Evolutionary conservation across 2,113 vertebrate species (phyloP).

Genomic region (Rhea pennata): DNA sequence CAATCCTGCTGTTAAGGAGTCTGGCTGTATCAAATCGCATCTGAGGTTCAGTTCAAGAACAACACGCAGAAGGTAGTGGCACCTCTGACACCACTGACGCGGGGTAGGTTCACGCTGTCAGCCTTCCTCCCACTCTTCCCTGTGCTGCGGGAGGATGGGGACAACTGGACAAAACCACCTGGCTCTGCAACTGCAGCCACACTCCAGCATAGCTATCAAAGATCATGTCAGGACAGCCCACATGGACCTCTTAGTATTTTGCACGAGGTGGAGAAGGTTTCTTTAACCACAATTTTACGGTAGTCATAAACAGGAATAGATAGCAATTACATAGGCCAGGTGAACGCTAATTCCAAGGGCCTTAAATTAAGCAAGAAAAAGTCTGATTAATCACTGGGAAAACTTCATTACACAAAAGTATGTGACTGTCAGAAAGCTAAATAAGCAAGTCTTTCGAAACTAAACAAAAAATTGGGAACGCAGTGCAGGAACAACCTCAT

Average conservation of each 20-base stretch:
- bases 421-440: background rate
- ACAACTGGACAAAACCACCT: slow-evolving; percentile 30
- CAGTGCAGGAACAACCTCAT: background rate
- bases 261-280: slow-evolving; percentile 11
- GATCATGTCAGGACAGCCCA: background rate
- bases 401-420: background rate
- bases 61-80: background rate
- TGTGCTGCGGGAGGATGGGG: background rate
- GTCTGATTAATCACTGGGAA: background rate
- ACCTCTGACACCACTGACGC: background rate
- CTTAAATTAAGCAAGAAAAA: background rate
- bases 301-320: background rate
- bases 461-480: background rate
- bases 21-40: rapidly evolving
- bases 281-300: background rate
- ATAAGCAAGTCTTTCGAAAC: background rate
- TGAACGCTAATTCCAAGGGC: background rate
- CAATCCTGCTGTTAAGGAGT: rapidly evolving
- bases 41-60: rapidly evolving
- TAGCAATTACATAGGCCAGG: background rate
- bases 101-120: background rate
- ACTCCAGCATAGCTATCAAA: background rate
- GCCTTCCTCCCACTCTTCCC: background rate
- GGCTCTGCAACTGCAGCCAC: background rate
- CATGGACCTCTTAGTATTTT: background rate